Evolutionary conservation across 2,797 vertebrate genomes (phyloP).

Genomic region (Rallus crepitans): DNA sequence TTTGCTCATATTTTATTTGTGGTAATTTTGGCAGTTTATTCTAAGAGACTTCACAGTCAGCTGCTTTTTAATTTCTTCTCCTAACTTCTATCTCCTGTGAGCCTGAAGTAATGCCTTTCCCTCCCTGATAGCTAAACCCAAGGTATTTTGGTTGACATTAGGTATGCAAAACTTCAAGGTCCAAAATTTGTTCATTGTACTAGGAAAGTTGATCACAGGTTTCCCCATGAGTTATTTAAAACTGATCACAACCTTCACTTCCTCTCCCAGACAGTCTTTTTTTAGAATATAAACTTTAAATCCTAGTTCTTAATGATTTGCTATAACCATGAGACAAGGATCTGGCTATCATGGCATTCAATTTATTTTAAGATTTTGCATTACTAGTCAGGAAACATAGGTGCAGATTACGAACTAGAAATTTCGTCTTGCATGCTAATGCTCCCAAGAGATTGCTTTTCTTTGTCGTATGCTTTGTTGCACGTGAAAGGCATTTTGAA

Average conservation of each 20-base stretch:
- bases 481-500: slow-evolving; percentile 9
- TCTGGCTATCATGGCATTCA: not conserved
- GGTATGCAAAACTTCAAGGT: not conserved
- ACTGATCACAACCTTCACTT: not conserved
- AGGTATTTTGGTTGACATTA: not conserved
- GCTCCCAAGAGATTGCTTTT: not conserved
- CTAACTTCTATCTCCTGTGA: not conserved
- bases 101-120: not conserved
- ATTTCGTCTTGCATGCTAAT: not conserved
- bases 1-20: not conserved
- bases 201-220: not conserved
- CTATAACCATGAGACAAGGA: not conserved
- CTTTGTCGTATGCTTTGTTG: not conserved
- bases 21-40: not conserved
- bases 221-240: not conserved
- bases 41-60: not conserved
- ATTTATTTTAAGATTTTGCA: not conserved
- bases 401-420: not conserved
- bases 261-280: not conserved
- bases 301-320: not conserved
- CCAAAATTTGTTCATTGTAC: not conserved
- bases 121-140: not conserved
- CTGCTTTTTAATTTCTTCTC: not conserved
- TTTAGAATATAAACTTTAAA: not conserved
- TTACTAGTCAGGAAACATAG: not conserved